These are phyloP conservation scores for Engraulis encrasicolus DNA, from an alignment of 2,113 vertebrate species.

Conservation along the genomic window DNA sequence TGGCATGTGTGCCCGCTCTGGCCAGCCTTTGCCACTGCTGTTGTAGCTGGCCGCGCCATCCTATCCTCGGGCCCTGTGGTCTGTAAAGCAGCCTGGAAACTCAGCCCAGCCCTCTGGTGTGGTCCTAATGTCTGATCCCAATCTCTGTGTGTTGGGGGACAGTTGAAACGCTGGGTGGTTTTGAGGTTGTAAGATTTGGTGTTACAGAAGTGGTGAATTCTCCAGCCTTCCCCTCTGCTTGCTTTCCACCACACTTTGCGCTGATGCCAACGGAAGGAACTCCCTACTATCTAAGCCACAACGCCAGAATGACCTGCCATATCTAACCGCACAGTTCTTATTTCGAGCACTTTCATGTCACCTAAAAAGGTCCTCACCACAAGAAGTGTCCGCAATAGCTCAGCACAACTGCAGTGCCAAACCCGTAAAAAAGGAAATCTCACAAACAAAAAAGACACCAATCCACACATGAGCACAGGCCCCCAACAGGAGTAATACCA, in stretches of 20 bases:
- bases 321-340: background rate
- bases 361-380: background rate
- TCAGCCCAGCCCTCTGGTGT: background rate
- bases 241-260: background rate
- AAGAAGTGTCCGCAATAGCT: background rate
- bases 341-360: background rate
- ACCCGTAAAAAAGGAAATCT: background rate
- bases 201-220: background rate
- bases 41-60: too few species aligned
- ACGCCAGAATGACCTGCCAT: background rate
- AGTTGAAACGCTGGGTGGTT: background rate
- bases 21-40: too few species aligned
- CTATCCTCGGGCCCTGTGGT: background rate
- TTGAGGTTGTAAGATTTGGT: background rate
- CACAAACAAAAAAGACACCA: background rate
- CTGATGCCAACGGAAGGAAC: background rate
- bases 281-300: background rate
- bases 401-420: background rate
- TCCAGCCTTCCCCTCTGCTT: background rate
- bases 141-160: background rate
- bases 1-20: background rate
- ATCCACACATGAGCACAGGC: background rate
- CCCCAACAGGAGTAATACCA: background rate
- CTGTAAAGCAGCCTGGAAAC: background rate
- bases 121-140: background rate